Conservation (phyloP, 2,113 vertebrate genomes). For the Peromyscus leucopus region DNA sequence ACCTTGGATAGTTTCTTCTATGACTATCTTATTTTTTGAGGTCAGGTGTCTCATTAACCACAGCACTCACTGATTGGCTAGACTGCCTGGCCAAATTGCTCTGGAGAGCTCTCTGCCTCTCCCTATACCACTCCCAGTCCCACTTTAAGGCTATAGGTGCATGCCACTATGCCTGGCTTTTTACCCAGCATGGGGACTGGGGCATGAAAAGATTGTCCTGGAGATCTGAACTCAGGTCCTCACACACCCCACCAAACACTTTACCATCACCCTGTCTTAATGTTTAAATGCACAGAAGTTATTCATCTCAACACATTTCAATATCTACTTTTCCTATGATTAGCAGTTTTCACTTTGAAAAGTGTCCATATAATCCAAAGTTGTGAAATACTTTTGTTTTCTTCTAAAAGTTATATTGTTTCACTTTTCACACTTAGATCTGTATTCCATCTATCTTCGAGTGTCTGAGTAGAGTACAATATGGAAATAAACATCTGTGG, state of each 20-base stretch:
- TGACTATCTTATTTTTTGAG: background rate
- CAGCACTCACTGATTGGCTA: background rate
- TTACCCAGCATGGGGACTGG: background rate
- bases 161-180: background rate
- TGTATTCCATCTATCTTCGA: background rate
- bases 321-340: background rate
- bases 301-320: background rate
- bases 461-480: background rate
- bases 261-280: background rate
- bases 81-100: background rate
- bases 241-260: background rate
- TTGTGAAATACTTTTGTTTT: background rate
- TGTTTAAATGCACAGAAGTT: background rate
- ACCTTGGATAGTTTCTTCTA: background rate
- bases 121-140: background rate
- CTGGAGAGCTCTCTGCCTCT: background rate
- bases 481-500: too few species aligned
- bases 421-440: background rate
- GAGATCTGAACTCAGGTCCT: background rate
- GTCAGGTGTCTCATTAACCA: too few species aligned
- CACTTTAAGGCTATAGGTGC: background rate
- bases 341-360: background rate
- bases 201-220: too few species aligned
- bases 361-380: background rate
- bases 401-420: background rate